Evolutionary conservation across 2,797 vertebrate species (phyloP).

Genomic region (Danio kyathit): DNA sequence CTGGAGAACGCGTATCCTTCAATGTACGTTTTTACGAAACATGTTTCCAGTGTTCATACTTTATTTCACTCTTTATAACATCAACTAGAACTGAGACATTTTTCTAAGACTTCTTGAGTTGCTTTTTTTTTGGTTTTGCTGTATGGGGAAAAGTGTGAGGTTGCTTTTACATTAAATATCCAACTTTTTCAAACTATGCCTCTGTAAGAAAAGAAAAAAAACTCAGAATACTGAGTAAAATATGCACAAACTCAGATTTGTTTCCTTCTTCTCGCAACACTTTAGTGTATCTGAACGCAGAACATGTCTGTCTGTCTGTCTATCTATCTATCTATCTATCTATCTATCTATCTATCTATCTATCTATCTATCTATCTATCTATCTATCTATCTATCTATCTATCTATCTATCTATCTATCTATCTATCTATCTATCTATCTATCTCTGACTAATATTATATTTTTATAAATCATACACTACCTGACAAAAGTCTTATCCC

Average conservation of each 20-base stretch:
- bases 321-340: not conserved
- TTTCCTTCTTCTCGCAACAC: constrained; percentile 46
- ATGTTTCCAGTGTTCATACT: constrained; percentile 77
- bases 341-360: not conserved
- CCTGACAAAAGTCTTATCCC: no score
- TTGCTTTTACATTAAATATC: constrained; percentile 82
- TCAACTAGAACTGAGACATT: constrained; percentile 76
- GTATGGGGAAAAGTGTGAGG: constrained; percentile 70
- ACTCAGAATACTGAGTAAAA: constrained; percentile 77
- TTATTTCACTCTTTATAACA: constrained; percentile 74
- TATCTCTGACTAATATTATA: no score
- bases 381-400: no score
- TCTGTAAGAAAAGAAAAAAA: constrained; percentile 76
- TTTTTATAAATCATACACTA: no score
- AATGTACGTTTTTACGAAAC: constrained; percentile 68
- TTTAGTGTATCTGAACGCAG: not conserved
- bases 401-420: no score
- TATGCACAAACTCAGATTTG: constrained; percentile 70
- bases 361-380: not conserved
- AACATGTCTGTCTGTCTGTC: not conserved
- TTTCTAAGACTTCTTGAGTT: constrained; percentile 79
- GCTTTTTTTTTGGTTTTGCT: constrained; percentile 69
- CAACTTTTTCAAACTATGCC: constrained; percentile 83
- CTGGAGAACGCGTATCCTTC: constrained; percentile 75
- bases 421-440: no score